Evolutionary conservation across 2,888 invertebrate genomes (phyloP).

Genomic region (Achlya flavicornis): DNA sequence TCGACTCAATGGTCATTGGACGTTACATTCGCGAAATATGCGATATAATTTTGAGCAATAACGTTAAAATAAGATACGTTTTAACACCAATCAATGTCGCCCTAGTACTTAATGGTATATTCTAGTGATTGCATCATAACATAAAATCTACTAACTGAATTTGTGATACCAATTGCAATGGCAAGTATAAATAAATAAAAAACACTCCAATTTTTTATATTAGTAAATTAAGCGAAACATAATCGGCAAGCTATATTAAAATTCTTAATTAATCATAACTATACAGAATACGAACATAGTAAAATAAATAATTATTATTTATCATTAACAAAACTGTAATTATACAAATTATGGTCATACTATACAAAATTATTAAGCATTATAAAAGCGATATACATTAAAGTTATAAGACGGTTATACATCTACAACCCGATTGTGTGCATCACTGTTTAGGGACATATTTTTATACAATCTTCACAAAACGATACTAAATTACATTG

Average conservation of each 20-base stretch:
- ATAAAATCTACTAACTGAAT: constrained; percentile 32
- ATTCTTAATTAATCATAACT: constrained; percentile 35
- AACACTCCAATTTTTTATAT: constrained; percentile 34
- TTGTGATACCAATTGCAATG: constrained; percentile 75
- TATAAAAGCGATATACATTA: constrained; percentile 54
- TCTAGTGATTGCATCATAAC: constrained; percentile 17
- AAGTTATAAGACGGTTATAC: constrained; percentile 43
- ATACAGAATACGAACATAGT: constrained; percentile 40
- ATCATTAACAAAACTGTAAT: constrained; percentile 58
- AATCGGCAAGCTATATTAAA: constrained; percentile 70
- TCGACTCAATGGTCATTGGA: constrained; percentile 39
- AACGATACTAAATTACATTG: not conserved
- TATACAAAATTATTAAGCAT: constrained; percentile 52
- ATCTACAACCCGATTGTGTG: constrained; percentile 42
- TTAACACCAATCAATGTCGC: constrained; percentile 16
- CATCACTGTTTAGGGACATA: constrained; percentile 15
- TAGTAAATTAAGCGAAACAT: constrained; percentile 52
- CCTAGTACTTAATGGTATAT: constrained; percentile 19
- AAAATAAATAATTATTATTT: constrained; percentile 71
- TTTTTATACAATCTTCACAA: not conserved
- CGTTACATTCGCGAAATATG: constrained; percentile 45
- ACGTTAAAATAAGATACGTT: constrained; percentile 30
- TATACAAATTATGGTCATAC: constrained; percentile 59
- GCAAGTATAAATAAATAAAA: constrained; percentile 56
- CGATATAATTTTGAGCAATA: constrained; percentile 68